Conservation (phyloP, 2,888 invertebrate species). For the Junonia oenone region DNA sequence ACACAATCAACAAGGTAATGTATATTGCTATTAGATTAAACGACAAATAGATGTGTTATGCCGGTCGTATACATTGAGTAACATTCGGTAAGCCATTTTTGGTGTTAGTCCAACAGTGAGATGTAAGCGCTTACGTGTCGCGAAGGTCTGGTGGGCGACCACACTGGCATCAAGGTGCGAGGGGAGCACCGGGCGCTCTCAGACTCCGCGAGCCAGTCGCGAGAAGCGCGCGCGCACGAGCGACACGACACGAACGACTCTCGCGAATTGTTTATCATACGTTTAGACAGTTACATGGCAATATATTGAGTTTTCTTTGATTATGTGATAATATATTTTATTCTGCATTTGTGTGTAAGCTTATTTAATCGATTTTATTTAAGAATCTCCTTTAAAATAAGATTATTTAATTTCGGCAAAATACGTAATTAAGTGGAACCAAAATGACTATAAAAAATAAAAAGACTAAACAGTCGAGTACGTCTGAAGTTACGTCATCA, state of each 20-base stretch:
- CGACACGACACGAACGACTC: constrained; percentile 75
- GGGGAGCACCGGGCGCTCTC: constrained; percentile 41
- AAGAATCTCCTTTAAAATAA: constrained; percentile 57
- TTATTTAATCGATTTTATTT: constrained; percentile 57
- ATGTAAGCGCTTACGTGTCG: constrained; percentile 74
- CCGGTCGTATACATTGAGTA: constrained; percentile 37
- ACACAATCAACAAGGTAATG: constrained; percentile 6
- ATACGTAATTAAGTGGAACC: constrained; percentile 44
- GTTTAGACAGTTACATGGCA: constrained; percentile 54
- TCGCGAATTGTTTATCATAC: constrained; percentile 53
- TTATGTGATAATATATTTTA: constrained; percentile 50
- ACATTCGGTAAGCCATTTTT: constrained; percentile 59
- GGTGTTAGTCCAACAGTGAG: constrained; percentile 66
- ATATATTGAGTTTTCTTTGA: constrained; percentile 55
- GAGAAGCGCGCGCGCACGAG: constrained; percentile 64
- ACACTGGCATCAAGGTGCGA: constrained; percentile 44
- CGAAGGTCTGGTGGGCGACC: constrained; percentile 57
- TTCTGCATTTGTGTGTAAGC: constrained; percentile 40
- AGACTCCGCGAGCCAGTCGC: constrained; percentile 73
- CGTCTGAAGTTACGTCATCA: constrained; percentile 61
- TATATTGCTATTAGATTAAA: background rate
- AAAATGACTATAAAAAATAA: constrained; percentile 79
- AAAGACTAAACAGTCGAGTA: constrained; percentile 73
- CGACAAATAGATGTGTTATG: constrained; percentile 23
- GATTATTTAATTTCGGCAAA: constrained; percentile 40